A percentile compares a stretch with the other conserved stretches of the same genome.
Conservation (phyloP, 2,888 invertebrate genomes). For the Labia minor region DNA sequence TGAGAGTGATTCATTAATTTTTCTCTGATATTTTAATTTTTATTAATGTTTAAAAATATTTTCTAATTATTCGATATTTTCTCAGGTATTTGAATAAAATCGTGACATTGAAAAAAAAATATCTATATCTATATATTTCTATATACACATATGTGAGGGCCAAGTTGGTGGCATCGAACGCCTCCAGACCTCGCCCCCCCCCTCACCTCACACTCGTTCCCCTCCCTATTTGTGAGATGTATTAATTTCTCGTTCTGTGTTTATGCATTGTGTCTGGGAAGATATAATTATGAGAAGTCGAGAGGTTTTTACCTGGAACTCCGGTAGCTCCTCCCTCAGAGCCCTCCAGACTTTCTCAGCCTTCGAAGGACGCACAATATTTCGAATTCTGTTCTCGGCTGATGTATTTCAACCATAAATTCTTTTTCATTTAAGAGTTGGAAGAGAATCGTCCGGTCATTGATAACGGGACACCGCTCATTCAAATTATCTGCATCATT, state of each 20-base stretch:
- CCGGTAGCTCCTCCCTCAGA: background rate
- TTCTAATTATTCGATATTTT: background rate
- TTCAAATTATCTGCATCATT: no score
- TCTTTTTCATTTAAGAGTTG: no score
- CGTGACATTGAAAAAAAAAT: background rate
- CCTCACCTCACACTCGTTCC: background rate
- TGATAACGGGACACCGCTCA: no score
- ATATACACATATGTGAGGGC: no score
- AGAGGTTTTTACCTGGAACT: slow-evolving; percentile 2
- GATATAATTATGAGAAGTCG: background rate
- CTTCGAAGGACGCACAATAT: background rate
- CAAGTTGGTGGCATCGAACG: no score
- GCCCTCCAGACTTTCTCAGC: background rate
- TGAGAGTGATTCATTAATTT: no score
- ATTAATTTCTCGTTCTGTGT: background rate
- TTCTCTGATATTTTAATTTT: no score
- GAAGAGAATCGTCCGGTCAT: no score
- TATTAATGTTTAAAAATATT: background rate
- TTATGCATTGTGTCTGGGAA: background rate
- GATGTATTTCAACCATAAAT: no score
- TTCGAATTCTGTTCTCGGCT: background rate
- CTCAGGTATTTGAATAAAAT: background rate
- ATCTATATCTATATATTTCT: background rate
- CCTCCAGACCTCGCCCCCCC: no score
- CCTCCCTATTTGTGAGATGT: background rate